Conservation (phyloP, 1,140 invertebrate genomes). For the Yoshiicerus persimilis region DNA sequence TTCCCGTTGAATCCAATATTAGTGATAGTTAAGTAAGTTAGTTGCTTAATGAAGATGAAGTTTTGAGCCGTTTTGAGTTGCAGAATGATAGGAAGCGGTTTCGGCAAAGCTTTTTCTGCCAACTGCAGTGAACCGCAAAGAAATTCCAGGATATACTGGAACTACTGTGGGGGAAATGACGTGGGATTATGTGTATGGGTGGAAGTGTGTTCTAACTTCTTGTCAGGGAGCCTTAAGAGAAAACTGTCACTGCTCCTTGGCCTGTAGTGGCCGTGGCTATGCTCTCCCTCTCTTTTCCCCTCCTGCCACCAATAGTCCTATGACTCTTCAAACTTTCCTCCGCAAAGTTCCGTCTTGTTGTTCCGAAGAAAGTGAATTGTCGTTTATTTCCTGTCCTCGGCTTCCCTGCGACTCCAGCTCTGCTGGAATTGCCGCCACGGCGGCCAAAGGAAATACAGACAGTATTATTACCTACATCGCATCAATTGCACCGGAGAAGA, state of each 20-base stretch:
- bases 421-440: neutral
- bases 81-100: neutral
- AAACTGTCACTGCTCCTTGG: neutral
- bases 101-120: neutral
- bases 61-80: neutral
- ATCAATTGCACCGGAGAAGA: neutral
- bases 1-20: neutral
- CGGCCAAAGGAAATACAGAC: neutral
- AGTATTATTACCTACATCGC: neutral
- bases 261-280: neutral
- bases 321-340: neutral
- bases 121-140: neutral
- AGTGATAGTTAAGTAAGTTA: neutral
- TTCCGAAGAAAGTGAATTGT: neutral
- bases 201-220: neutral
- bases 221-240: neutral
- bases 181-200: neutral
- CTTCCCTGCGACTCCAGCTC: neutral
- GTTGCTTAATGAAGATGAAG: neutral
- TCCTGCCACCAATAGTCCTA: neutral
- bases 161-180: neutral
- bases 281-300: neutral
- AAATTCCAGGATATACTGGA: neutral
- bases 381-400: neutral
- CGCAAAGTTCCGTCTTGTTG: neutral